These are phyloP conservation scores for Eupithecia centaureata DNA, from an alignment of 2,888 invertebrate genomes.

Conservation along the genomic window DNA sequence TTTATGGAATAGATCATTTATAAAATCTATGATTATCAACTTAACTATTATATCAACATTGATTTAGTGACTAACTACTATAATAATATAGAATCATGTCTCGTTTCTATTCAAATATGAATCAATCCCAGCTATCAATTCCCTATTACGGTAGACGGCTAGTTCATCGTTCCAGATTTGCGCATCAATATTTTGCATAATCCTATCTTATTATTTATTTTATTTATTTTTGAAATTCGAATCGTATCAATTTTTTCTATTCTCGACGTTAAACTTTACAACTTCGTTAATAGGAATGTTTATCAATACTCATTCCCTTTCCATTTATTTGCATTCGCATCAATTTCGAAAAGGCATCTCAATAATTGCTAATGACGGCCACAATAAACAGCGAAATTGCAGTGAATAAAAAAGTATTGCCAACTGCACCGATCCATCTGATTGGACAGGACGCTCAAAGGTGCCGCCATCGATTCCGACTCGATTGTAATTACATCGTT, in stretches of 20 bases:
- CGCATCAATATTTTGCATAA: not conserved
- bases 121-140: not conserved
- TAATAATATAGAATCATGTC: not conserved
- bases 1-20: not conserved
- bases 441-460: constrained; percentile 63
- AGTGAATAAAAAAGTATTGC: constrained; percentile 21
- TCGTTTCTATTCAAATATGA: not conserved
- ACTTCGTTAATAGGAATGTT: not conserved
- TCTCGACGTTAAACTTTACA: not conserved
- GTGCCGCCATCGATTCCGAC: constrained; percentile 54
- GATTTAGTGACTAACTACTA: no score
- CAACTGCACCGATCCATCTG: constrained; percentile 31
- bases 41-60: not conserved
- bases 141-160: not conserved
- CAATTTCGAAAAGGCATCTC: constrained; percentile 9
- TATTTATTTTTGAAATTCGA: not conserved
- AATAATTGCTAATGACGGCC: constrained; percentile 13
- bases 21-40: not conserved
- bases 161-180: not conserved
- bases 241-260: not conserved
- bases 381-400: constrained; percentile 23
- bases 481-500: constrained; percentile 60
- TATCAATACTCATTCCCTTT: not conserved
- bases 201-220: not conserved
- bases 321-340: constrained; percentile 10